Evolutionary conservation across 64 coral and sea anemone genomes (phyloP), one percentile per base, ranked within the genome.

Genomic region (Actinia equina): DNA sequence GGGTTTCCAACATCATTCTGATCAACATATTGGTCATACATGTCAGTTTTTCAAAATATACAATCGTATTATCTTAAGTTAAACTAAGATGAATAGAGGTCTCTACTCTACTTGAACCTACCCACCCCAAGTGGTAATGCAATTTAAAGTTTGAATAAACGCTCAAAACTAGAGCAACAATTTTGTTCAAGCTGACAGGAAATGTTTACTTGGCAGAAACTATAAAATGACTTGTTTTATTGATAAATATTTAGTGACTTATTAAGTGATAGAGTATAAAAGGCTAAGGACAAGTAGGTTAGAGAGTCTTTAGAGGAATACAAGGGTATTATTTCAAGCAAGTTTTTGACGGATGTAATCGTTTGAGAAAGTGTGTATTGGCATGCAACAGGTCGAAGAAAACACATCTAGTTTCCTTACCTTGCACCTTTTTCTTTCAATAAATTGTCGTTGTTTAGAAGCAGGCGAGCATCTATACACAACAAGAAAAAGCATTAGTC

Each of bases 391-490:
- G 83, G 83, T 85, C 59, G 25, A 53, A 85, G 52, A 61, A 30
- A 84, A 52, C 11, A 19, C 15, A 62, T 55, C 30, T 26, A 88
- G 1, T 59, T 90, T 77, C 87, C 58, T 82, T 59, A 99, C 97
- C 97, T 95, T 86, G 97, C 93, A 77, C 93, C 97, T 80, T 74
- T 80, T 23, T 92, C 93, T 77, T 95, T 95, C 87, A 99, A 81
- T 85, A 99, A 67, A 17, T 18, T 53, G 88, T 99, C 97, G 79
- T 99, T 99, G 85, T 93, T 86, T 83, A 99, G 71, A 65, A 99
- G 88, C 80, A 99, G 88, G 52, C 97, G 97, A 83, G 94, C 97
- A 90, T 99, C 97, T 99, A 79, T 19, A 43, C 70, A 88, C 23
- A 62, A 90, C 52, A 84, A 63, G 6, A 83, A 59, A 65, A 80